These are phyloP conservation scores for Lepetodrilus schrolli DNA, from an alignment of 2,888 invertebrate species.

Conservation along the genomic window DNA sequence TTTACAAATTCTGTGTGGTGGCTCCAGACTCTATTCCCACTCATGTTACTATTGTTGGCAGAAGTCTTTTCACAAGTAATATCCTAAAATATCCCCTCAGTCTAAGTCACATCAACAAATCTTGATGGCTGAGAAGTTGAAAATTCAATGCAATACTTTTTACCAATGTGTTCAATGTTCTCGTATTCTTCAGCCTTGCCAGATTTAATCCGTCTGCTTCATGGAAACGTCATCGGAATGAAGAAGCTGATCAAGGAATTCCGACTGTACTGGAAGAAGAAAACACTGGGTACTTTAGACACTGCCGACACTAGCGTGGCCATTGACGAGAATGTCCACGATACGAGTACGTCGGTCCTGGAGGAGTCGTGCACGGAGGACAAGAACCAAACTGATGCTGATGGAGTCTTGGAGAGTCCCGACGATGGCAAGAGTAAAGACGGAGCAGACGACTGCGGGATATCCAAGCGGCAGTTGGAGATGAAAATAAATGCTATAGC, in stretches of 20 bases:
- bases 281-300: conserved; percentile 46
- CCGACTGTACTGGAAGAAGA: conserved; percentile 78
- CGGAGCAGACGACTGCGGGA: conserved; percentile 48
- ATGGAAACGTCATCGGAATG: conserved; percentile 81
- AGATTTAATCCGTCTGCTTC: conserved; percentile 81
- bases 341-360: conserved; percentile 13
- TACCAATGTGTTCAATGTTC: too few relatives aligned
- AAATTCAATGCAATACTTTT: too few relatives aligned
- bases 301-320: conserved; percentile 38
- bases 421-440: conserved; percentile 4
- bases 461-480: conserved; percentile 71
- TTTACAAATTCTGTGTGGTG: too few relatives aligned
- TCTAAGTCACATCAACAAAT: too few relatives aligned
- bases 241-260: conserved; percentile 81
- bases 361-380: conserved; percentile 33
- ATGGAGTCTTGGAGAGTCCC: conserved; percentile 6
- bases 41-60: too few relatives aligned
- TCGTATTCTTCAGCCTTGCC: conserved; percentile 78
- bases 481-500: conserved; percentile 79
- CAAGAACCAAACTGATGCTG: conserved; percentile 2
- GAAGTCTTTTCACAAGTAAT: too few relatives aligned
- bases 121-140: too few relatives aligned
- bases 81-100: too few relatives aligned
- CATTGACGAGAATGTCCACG: conserved; percentile 36
- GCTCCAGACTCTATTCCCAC: too few relatives aligned